Evolutionary conservation across 2,888 invertebrate species (phyloP).

Genomic region (Steinernema carpocapsae): DNA sequence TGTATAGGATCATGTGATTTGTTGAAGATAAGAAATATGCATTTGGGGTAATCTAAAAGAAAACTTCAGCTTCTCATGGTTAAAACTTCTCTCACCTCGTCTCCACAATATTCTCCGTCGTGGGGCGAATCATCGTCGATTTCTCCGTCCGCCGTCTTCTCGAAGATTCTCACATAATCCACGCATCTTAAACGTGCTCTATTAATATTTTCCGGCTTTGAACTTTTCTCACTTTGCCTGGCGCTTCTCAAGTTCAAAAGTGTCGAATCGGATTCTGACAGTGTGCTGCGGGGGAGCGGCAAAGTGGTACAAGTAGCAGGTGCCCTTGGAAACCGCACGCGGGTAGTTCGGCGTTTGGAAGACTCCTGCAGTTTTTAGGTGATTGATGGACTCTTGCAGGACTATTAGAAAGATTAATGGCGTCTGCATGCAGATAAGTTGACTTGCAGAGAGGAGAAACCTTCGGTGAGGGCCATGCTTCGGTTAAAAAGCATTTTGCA

Average conservation of each 20-base stretch:
- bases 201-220: constrained; percentile 24
- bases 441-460: not conserved
- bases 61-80: not conserved
- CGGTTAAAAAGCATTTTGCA: not conserved
- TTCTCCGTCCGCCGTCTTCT: constrained; percentile 49
- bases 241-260: constrained; percentile 45
- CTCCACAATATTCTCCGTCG: constrained; percentile 52
- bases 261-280: constrained; percentile 46
- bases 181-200: no score
- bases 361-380: not conserved
- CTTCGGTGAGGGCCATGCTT: not conserved
- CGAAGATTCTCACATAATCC: constrained; percentile 42
- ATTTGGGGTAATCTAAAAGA: constrained; percentile 5
- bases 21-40: constrained; percentile 4
- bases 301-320: constrained; percentile 52
- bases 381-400: constrained; percentile 7
- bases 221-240: constrained; percentile 36
- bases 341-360: constrained; percentile 54
- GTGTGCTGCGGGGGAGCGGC: constrained; percentile 49
- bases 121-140: constrained; percentile 47
- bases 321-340: constrained; percentile 40
- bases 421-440: not conserved
- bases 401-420: not conserved
- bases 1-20: not conserved
- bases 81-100: constrained; percentile 38